Evolutionary conservation across 2,797 vertebrate genomes (phyloP).

Genomic region (Okamejei kenojei): DNA sequence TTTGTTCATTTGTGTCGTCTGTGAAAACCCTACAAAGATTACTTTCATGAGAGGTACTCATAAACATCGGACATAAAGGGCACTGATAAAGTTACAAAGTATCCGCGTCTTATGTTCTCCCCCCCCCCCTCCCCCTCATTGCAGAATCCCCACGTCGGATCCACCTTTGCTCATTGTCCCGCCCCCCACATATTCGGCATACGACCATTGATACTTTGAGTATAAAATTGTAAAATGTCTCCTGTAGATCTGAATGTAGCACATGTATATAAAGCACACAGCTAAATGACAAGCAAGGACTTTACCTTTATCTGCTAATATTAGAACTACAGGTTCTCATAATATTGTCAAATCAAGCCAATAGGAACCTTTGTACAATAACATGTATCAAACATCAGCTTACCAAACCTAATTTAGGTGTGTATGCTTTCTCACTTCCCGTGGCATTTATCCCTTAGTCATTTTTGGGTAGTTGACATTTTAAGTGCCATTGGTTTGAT

Average conservation of each 20-base stretch:
- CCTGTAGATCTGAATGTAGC: not conserved
- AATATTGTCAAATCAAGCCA: not conserved
- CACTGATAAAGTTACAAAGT: too few relatives aligned
- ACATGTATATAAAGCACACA: not conserved
- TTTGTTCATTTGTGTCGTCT: too few relatives aligned
- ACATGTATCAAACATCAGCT: not conserved
- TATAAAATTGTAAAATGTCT: not conserved
- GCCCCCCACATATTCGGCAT: not conserved
- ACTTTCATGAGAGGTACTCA: too few relatives aligned
- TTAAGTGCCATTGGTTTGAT: not conserved
- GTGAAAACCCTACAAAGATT: too few relatives aligned
- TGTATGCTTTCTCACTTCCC: not conserved
- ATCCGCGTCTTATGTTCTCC: too few relatives aligned
- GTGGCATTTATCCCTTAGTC: not conserved
- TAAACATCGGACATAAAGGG: too few relatives aligned
- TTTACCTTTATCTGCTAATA: not conserved
- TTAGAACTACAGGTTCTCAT: not conserved
- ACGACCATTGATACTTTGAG: not conserved
- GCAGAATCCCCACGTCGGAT: too few relatives aligned
- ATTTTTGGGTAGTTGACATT: not conserved
- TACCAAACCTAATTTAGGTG: not conserved
- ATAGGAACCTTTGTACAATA: not conserved
- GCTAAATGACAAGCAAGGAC: too few relatives aligned
- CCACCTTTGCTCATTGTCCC: too few relatives aligned
- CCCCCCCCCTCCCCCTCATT: too few relatives aligned